phyloP scores from a whole-genome alignment of 2,797 vertebrate species.

The Dallia pectoralis region DNA sequence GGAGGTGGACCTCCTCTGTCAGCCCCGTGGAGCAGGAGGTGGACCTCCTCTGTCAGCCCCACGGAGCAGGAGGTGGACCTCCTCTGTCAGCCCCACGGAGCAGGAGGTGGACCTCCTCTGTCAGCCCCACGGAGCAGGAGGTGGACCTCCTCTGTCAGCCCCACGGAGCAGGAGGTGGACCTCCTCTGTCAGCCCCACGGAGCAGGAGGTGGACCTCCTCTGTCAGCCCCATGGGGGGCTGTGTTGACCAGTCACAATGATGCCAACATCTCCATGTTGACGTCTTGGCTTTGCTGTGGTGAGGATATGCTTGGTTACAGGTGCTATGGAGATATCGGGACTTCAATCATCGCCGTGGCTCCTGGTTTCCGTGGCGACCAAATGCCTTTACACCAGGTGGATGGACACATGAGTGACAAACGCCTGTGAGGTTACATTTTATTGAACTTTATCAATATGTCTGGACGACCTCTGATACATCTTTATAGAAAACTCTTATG shows the following conservation, averaged over 20 bases:
- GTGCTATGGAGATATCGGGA: background rate
- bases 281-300: too few species aligned
- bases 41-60: conserved; percentile 21
- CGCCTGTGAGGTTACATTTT: background rate
- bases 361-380: background rate
- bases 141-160: conserved; percentile 26
- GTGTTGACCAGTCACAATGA: conserved; percentile 75
- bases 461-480: background rate
- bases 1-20: conserved; percentile 78
- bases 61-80: too few species aligned
- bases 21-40: conserved; percentile 67
- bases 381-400: background rate
- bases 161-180: too few species aligned
- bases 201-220: conserved; percentile 85
- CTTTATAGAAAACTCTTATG: background rate
- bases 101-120: conserved; percentile 82
- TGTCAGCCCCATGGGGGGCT: conserved; percentile 68
- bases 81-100: conserved; percentile 88
- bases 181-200: conserved; percentile 87
- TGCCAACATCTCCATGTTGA: conserved; percentile 27
- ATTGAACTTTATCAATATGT: background rate
- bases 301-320: too few species aligned
- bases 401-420: background rate
- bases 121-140: conserved; percentile 68
- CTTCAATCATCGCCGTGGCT: background rate